Percentiles rank a stretch among this genome's conserved stretches.
These are phyloP conservation scores for Lagria hirta DNA, from an alignment of 2,888 invertebrate genomes.

Conservation along the genomic window DNA sequence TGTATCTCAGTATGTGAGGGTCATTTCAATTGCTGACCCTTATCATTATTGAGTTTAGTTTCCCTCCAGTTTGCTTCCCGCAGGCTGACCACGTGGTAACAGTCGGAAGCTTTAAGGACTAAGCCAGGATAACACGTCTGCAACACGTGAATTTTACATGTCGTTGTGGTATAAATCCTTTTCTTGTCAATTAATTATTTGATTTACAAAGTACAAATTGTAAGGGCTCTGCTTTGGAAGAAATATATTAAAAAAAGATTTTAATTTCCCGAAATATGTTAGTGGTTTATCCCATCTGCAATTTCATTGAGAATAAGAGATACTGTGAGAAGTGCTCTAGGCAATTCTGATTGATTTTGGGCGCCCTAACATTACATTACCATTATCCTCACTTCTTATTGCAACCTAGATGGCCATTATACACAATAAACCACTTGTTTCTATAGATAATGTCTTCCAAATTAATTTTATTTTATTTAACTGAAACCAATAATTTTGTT, in stretches of 20 bases:
- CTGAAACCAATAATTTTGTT: too few relatives aligned
- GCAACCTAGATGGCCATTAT: slow-evolving; percentile 21
- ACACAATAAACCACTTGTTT: slow-evolving; percentile 31
- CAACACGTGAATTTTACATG: slow-evolving; percentile 32
- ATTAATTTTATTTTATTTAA: too few relatives aligned
- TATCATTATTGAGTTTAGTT: slow-evolving; percentile 48
- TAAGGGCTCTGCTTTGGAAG: neutral
- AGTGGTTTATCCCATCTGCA: neutral
- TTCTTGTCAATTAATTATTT: neutral
- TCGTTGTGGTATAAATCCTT: slow-evolving; percentile 14
- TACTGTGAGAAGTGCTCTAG: slow-evolving; percentile 11
- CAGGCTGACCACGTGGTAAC: slow-evolving; percentile 38
- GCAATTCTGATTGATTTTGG: slow-evolving; percentile 31
- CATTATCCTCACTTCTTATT: slow-evolving; percentile 27
- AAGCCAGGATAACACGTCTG: slow-evolving; percentile 34
- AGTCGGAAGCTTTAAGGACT: slow-evolving; percentile 33
- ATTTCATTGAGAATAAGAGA: neutral
- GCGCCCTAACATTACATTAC: slow-evolving; percentile 31
- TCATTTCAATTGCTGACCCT: slow-evolving; percentile 48
- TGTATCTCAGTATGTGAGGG: slow-evolving; percentile 43
- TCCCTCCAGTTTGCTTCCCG: slow-evolving; percentile 34
- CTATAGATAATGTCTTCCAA: too few relatives aligned
- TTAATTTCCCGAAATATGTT: neutral
- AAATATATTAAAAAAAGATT: neutral
- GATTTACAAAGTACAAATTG: neutral